phyloP scores from a whole-genome alignment of 2,113 vertebrate genomes.

The Vulpes ferrilata region DNA sequence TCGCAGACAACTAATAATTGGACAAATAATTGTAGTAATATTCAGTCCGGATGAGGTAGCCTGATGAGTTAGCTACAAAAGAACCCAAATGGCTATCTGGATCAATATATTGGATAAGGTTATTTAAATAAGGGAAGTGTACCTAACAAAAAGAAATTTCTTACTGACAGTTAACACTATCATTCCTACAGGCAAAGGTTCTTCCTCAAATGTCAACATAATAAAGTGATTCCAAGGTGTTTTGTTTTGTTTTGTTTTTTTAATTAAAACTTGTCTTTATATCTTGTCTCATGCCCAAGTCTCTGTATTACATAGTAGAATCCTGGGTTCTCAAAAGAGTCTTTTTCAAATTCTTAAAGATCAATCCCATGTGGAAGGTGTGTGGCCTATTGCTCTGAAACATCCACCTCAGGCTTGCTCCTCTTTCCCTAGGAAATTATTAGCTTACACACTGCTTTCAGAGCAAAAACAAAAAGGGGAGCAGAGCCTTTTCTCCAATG shows the following conservation, averaged over 20 bases:
- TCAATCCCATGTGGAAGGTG: neutral
- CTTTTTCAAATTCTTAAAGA: neutral
- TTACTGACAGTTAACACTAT: neutral
- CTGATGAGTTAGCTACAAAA: neutral
- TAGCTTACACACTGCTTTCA: neutral
- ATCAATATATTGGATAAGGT: neutral
- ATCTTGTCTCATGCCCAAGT: neutral
- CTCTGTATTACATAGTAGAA: neutral
- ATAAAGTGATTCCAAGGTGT: neutral
- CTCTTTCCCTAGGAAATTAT: neutral
- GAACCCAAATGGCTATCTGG: neutral
- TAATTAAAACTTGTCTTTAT: neutral
- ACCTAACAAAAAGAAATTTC: neutral
- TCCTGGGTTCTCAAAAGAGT: neutral
- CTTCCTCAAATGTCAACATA: neutral
- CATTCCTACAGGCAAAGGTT: neutral
- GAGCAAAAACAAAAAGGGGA: neutral
- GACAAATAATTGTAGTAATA: neutral
- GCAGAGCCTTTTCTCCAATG: neutral
- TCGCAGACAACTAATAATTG: neutral
- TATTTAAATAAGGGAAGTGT: neutral
- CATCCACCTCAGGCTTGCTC: neutral
- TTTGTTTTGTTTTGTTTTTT: neutral
- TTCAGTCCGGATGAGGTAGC: neutral
- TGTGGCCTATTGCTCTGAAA: neutral